A percentile compares a stretch with the other conserved stretches of the same genome.
Conservation (phyloP, 2,113 vertebrate genomes). For the Xyliphius kryptos region DNA sequence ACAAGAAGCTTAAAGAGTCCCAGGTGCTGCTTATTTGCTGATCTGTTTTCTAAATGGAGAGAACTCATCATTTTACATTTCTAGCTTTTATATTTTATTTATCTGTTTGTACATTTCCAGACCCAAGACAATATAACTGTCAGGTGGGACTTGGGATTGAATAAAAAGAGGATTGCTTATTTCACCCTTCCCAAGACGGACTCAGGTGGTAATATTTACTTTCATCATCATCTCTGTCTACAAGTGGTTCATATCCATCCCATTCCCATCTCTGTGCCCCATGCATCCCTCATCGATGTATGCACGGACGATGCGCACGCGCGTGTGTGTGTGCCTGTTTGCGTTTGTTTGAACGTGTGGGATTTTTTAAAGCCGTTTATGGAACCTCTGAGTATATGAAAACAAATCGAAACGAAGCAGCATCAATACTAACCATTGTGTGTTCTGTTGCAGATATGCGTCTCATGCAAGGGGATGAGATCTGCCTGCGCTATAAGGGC, state of each 20-base stretch:
- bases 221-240: slow-evolving; percentile 39
- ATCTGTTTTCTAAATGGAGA: too few species aligned
- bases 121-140: slow-evolving; percentile 99
- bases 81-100: neutral
- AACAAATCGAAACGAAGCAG: too few species aligned
- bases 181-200: slow-evolving; percentile 98
- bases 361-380: too few species aligned
- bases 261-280: slow-evolving; percentile 36
- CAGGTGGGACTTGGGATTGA: slow-evolving; percentile 97
- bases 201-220: slow-evolving; percentile 77
- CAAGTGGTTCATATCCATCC: slow-evolving; percentile 44
- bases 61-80: too few species aligned
- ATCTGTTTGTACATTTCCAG: slow-evolving; percentile 60
- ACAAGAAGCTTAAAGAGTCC: slow-evolving; percentile 99
- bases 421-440: too few species aligned
- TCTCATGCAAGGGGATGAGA: slow-evolving; percentile 97
- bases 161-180: slow-evolving; percentile 99
- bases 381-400: too few species aligned
- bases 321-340: too few species aligned
- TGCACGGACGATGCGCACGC: slow-evolving; percentile 34
- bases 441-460: slow-evolving; percentile 85
- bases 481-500: slow-evolving; percentile 93
- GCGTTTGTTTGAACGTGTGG: too few species aligned
- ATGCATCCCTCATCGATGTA: slow-evolving; percentile 44
- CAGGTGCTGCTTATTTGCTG: too few species aligned